Percentiles rank a stretch among this genome's conserved stretches.
Evolutionary conservation across 2,113 vertebrate genomes (phyloP).

Genomic region (Neomonachus schauinslandi): DNA sequence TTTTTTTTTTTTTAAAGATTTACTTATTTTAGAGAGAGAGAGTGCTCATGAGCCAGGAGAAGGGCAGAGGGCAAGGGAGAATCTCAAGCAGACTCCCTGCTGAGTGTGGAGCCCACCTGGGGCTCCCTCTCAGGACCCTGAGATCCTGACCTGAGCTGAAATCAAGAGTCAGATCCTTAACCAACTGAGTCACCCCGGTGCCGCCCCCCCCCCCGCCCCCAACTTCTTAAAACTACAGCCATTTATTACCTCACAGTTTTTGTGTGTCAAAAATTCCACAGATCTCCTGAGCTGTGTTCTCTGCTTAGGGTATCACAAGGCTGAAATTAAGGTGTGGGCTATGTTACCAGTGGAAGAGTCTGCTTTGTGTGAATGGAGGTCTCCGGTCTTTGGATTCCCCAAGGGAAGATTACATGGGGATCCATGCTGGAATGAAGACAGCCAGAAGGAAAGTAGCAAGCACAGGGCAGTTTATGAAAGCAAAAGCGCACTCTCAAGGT

Average conservation of each 20-base stretch:
- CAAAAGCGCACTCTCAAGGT: background rate
- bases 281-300: background rate
- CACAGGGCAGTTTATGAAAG: background rate
- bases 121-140: no score
- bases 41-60: no score
- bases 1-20: no score
- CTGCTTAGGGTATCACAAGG: background rate
- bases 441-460: background rate
- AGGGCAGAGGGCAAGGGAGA: no score
- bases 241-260: background rate
- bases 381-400: background rate
- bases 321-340: background rate
- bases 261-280: background rate
- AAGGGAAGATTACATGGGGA: background rate
- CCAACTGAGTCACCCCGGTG: no score
- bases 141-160: no score
- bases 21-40: no score
- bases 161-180: no score
- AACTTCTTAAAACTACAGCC: background rate
- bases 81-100: no score
- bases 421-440: background rate
- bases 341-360: background rate
- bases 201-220: no score
- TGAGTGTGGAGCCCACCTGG: no score
- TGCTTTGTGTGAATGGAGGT: background rate